phyloP scores from a whole-genome alignment of 2,113 vertebrate genomes.

The Mustelus asterias region DNA sequence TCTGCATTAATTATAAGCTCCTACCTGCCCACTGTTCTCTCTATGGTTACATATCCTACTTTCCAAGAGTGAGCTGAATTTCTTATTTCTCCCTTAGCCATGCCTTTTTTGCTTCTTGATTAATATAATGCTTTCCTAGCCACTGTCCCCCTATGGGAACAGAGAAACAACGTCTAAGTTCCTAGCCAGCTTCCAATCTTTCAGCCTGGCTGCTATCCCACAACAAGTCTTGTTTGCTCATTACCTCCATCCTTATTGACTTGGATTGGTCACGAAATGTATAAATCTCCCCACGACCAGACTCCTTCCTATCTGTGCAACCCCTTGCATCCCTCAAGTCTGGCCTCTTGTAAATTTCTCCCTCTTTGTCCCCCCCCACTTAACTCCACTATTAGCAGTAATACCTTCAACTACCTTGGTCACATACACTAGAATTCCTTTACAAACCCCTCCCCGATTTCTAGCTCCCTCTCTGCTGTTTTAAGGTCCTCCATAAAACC shows the following conservation, averaged over 20 bases:
- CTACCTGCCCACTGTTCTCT: not conserved
- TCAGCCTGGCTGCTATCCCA: not conserved
- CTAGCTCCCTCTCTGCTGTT: not conserved
- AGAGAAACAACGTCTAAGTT: too few species aligned
- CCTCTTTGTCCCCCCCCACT: not conserved
- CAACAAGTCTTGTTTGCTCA: not conserved
- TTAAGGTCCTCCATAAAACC: conserved; percentile 8
- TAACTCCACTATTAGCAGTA: not conserved
- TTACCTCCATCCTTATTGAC: not conserved
- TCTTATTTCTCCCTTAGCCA: not conserved
- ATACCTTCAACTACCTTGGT: not conserved
- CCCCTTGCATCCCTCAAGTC: not conserved
- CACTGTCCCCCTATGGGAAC: too few species aligned
- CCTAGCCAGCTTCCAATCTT: not conserved
- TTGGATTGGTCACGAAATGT: not conserved
- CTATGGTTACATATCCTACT: not conserved
- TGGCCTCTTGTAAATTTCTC: not conserved
- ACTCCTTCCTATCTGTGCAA: not conserved
- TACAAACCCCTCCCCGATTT: not conserved
- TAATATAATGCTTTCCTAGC: not conserved
- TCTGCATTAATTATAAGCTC: not conserved
- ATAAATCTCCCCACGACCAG: not conserved
- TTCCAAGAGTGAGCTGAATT: not conserved
- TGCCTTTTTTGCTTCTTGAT: not conserved
- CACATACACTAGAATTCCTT: not conserved